Base-by-base conservation (phyloP, 2,888 invertebrate species). In the Suillia variegata region DNA sequence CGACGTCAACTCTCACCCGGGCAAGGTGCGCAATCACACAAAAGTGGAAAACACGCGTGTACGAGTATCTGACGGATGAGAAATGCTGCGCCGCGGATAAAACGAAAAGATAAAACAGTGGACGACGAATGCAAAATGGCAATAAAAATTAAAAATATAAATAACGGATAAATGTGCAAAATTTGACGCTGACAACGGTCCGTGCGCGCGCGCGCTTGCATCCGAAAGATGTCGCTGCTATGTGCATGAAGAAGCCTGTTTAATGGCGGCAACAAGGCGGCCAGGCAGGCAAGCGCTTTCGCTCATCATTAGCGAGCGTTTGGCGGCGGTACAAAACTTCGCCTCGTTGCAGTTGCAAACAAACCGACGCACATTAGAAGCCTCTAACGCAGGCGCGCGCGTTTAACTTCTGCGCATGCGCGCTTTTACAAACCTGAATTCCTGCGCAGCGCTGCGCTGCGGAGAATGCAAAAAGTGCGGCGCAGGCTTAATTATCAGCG, bases 151-250 rank as follows among this genome's bases (percentile, higher is more conserved):
- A 51, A 51, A 12, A 51, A 51, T 10, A 62, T 70, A 68, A 69
- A 63, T 70, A 72, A 72, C 73, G 71, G 73, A 74, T 74, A 71
- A 66, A 67, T 64, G 56, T 58, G 62, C 62, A 56, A 62, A 70
- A 73, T 71, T 72, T 74, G 73, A 74, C 67, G 75, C 74, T 75
- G 72, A 72, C 72, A 72, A 75, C n/a, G 74, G 6, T 13, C 12
- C 38, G n/a, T n/a, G 38, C 38, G 26, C 26, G 26, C 26, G 10
- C 26, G 10, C n/a, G n/a, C n/a, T n/a, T n/a, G n/a, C n/a, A n/a
- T n/a, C n/a, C n/a, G n/a, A n/a, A n/a, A n/a, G n/a, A n/a, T n/a
- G n/a, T n/a, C n/a, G n/a, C n/a, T n/a, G n/a, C n/a, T n/a, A n/a
- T n/a, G n/a, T n/a, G n/a, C n/a, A n/a, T n/a, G n/a, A n/a, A n/a